A percentile compares a stretch with the other conserved stretches of the same genome.
Conservation (phyloP, 2,888 invertebrate species). For the Hyppa rectilinea region DNA sequence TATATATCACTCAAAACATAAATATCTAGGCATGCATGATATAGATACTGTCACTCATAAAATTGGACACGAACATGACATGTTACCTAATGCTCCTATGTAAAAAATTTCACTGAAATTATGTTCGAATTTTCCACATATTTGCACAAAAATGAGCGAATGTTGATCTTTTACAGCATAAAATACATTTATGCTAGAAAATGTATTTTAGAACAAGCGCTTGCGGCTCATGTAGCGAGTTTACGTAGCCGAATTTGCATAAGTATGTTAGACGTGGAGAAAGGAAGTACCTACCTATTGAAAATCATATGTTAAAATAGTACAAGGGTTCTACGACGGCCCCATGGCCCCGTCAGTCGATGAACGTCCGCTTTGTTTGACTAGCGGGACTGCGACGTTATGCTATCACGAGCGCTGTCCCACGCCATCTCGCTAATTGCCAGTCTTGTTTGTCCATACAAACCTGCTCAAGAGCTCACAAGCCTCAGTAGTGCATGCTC, state of each 20-base stretch:
- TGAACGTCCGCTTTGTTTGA: conserved; percentile 79
- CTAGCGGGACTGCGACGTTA: conserved; percentile 77
- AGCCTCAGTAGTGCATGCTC: conserved; percentile 47
- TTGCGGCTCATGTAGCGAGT: conserved; percentile 28
- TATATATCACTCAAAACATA: conserved; percentile 19
- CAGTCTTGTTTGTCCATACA: conserved; percentile 70
- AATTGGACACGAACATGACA: conserved; percentile 31
- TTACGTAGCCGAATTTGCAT: conserved; percentile 48
- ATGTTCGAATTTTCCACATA: conserved; percentile 27
- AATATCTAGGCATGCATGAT: conserved; percentile 33
- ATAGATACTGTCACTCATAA: conserved; percentile 41
- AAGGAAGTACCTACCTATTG: conserved; percentile 34
- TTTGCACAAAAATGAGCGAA: conserved; percentile 29
- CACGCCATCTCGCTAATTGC: conserved; percentile 75
- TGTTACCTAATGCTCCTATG: conserved; percentile 27
- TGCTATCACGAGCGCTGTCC: conserved; percentile 66
- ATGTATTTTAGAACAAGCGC: conserved; percentile 30
- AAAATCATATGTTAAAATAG: conserved; percentile 40
- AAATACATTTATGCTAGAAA: conserved; percentile 43
- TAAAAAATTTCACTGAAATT: conserved; percentile 31
- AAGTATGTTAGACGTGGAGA: conserved; percentile 47
- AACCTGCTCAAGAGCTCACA: conserved; percentile 62
- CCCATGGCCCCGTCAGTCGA: conserved; percentile 60
- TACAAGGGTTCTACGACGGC: conserved; percentile 35
- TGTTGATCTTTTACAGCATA: conserved; percentile 20